Conservation (phyloP, 2,888 invertebrate species). For the Branchellion lobata region DNA sequence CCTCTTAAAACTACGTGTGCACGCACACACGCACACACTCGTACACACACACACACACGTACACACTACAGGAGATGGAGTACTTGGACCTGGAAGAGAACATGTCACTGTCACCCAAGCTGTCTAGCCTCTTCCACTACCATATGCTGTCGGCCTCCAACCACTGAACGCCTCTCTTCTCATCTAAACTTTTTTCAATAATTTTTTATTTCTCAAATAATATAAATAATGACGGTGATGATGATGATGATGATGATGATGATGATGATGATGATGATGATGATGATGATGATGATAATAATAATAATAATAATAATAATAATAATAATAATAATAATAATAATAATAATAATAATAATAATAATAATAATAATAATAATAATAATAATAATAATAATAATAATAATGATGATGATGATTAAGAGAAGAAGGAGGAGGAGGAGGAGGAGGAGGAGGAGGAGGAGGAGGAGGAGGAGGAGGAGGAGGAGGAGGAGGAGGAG, state of each 20-base stretch:
- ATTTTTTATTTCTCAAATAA: too few relatives aligned
- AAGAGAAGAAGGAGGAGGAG: background rate
- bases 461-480: background rate
- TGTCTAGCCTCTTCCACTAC: background rate
- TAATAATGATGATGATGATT: too few relatives aligned
- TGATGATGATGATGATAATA: slow-evolving; percentile 6
- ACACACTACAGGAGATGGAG: background rate
- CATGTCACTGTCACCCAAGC: slow-evolving; percentile 4
- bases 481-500: too few relatives aligned
- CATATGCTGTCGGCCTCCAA: background rate
- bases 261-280: slow-evolving; percentile 31
- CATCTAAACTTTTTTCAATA: too few relatives aligned
- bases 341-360: background rate
- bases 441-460: background rate
- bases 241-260: slow-evolving; percentile 33
- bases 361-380: background rate
- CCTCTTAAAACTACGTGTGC: too few relatives aligned
- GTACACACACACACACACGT: too few relatives aligned
- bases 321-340: background rate
- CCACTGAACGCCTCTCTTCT: background rate
- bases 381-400: background rate
- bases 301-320: background rate
- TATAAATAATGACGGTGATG: background rate
- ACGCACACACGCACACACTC: too few relatives aligned
- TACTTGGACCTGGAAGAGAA: background rate